phyloP scores from a whole-genome alignment of 1,140 invertebrate species.

The Helicorthomorpha holstii region DNA sequence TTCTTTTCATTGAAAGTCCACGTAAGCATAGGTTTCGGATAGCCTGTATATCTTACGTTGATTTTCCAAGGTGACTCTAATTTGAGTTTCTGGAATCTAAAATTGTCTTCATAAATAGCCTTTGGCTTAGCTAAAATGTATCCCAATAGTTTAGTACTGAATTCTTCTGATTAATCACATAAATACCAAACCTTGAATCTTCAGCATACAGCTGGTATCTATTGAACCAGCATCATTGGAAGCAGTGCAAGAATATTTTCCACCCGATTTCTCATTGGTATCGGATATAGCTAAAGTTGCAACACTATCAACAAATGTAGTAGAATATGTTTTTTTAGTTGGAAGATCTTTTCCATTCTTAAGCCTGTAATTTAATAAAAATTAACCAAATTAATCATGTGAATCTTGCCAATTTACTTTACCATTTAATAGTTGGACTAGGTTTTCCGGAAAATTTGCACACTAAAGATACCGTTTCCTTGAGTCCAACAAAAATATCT shows the following conservation, averaged over 20 bases:
- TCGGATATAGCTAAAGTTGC: conserved; percentile 50
- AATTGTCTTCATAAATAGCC: conserved; percentile 38
- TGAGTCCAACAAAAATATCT: conserved; percentile 35
- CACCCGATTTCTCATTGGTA: conserved; percentile 41
- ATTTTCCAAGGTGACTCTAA: conserved; percentile 40
- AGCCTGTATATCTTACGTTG: conserved; percentile 39
- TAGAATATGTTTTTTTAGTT: conserved; percentile 26
- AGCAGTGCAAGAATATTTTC: conserved; percentile 44
- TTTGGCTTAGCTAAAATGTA: conserved; percentile 36
- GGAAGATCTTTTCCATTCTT: conserved; percentile 25
- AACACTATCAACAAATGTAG: conserved; percentile 50
- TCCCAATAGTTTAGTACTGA: not conserved
- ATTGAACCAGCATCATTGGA: conserved; percentile 50
- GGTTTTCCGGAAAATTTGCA: conserved; percentile 67
- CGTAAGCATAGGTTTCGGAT: conserved; percentile 42
- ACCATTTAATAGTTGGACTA: conserved; percentile 66
- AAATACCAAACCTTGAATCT: conserved; percentile 35
- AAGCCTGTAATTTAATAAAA: conserved; percentile 20
- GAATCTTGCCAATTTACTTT: conserved; percentile 6
- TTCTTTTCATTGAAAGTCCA: conserved; percentile 44
- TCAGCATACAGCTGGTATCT: conserved; percentile 39
- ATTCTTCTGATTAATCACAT: not conserved
- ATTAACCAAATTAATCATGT: not conserved
- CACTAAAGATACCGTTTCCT: conserved; percentile 42
- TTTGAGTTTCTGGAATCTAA: conserved; percentile 38